Conservation (phyloP, 2,888 invertebrate genomes). For the Apamea crenata region DNA sequence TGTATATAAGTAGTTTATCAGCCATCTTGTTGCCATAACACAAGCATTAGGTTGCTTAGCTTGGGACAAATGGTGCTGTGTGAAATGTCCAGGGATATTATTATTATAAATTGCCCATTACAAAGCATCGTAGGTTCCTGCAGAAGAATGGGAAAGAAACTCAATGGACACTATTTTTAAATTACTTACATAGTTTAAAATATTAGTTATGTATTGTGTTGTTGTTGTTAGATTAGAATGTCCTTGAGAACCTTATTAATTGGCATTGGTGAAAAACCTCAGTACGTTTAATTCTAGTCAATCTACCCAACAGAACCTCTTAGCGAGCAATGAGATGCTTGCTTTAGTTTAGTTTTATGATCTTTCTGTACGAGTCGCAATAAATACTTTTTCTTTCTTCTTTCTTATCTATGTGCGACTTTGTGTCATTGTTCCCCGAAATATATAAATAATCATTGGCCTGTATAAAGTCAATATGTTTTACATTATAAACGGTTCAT, state of each 20-base stretch:
- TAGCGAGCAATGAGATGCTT: constrained; percentile 30
- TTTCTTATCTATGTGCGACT: constrained; percentile 14
- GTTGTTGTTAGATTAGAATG: neutral
- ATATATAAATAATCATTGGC: constrained; percentile 39
- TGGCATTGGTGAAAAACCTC: neutral
- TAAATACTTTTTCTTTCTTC: too few species aligned
- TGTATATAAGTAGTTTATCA: too few species aligned
- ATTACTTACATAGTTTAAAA: neutral
- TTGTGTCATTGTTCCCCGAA: constrained; percentile 43
- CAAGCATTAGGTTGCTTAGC: too few species aligned
- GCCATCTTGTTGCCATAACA: too few species aligned
- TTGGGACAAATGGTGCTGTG: too few species aligned
- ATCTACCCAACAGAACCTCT: constrained; percentile 31
- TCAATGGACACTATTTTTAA: neutral
- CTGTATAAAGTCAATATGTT: constrained; percentile 46
- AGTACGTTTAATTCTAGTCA: neutral
- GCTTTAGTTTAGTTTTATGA: too few species aligned
- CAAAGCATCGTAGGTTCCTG: neutral
- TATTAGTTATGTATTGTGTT: too few species aligned
- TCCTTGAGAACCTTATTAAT: neutral
- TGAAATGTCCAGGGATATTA: too few species aligned
- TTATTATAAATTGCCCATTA: too few species aligned
- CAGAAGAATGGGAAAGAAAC: neutral
- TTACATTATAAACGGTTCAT: constrained; percentile 31
- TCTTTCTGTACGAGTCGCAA: too few species aligned